phyloP scores from a whole-genome alignment of 2,113 vertebrate species.

The Tachysurus fulvidraco region DNA sequence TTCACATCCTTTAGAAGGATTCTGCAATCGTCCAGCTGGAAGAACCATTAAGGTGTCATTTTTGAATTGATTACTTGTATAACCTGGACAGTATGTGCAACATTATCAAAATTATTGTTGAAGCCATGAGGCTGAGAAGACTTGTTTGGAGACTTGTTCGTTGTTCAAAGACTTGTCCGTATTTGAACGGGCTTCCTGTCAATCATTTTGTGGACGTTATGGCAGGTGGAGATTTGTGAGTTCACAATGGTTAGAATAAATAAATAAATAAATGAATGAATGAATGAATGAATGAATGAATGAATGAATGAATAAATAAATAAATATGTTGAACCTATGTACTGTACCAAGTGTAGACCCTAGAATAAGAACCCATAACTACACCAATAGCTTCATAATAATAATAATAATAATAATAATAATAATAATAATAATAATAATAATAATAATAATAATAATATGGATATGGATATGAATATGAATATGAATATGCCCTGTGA shows the following conservation, averaged over 20 bases:
- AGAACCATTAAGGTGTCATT: neutral
- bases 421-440: too few relatives aligned
- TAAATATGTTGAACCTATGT: neutral
- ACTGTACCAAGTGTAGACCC: neutral
- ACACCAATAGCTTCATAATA: neutral
- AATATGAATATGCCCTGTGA: too few relatives aligned
- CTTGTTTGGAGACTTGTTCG: too few relatives aligned
- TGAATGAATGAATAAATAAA: too few relatives aligned
- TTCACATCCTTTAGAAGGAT: neutral
- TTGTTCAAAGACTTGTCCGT: too few relatives aligned
- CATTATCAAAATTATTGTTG: neutral
- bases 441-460: too few relatives aligned
- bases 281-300: too few relatives aligned
- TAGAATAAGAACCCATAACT: neutral
- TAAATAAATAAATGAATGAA: too few relatives aligned
- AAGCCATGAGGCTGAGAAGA: neutral
- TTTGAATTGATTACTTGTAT: neutral
- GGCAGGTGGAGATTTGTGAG: neutral
- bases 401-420: too few relatives aligned
- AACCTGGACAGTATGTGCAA: neutral
- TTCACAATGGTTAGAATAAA: neutral
- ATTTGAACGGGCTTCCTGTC: neutral
- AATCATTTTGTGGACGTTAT: neutral
- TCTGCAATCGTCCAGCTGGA: neutral
- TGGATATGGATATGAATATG: too few relatives aligned